Conservation (phyloP, 2,113 vertebrate genomes). For the Fregata magnificens region DNA sequence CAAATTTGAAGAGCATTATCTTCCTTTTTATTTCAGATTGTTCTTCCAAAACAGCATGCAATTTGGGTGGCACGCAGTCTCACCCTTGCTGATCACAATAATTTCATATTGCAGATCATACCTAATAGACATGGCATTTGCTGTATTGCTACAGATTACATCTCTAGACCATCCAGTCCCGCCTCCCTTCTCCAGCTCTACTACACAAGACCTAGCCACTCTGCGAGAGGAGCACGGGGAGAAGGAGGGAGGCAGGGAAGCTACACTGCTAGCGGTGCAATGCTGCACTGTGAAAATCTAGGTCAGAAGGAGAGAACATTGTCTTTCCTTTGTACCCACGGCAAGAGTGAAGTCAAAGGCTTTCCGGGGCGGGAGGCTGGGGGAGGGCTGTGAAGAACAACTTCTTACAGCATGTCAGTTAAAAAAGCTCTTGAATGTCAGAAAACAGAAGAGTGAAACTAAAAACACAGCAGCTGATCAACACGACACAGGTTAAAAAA, state of each 20-base stretch:
- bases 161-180: background rate
- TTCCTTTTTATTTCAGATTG: background rate
- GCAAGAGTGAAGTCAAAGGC: background rate
- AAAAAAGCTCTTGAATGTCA: background rate
- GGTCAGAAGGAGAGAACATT: background rate
- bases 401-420: background rate
- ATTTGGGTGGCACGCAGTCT: rapidly evolving
- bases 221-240: background rate
- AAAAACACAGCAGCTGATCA: background rate
- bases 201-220: no score
- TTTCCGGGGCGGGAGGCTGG: background rate
- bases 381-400: background rate
- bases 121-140: rapidly evolving
- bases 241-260: background rate
- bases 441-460: background rate
- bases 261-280: background rate
- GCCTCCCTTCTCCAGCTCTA: background rate
- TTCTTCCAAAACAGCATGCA: background rate
- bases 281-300: background rate
- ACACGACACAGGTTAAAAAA: background rate
- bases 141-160: background rate
- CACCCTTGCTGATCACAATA: background rate
- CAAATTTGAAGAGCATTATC: background rate
- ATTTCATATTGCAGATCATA: background rate
- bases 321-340: background rate